Percentiles rank a stretch among this genome's conserved stretches.
Evolutionary conservation across 1,140 invertebrate genomes (phyloP).

Genomic region (Drosophila varians): DNA sequence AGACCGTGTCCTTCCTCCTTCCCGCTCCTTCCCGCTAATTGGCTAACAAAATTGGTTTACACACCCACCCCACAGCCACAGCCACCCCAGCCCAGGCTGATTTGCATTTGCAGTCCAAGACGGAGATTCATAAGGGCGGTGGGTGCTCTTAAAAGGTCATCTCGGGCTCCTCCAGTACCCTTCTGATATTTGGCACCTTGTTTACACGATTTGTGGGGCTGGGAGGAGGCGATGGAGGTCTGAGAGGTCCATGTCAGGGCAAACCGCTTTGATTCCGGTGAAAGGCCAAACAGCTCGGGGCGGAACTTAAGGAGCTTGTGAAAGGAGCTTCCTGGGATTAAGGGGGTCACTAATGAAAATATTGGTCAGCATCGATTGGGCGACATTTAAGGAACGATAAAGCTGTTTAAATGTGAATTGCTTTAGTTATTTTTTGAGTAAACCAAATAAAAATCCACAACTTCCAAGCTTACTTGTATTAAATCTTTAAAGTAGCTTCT

Average conservation of each 20-base stretch:
- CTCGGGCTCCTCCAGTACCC: background rate
- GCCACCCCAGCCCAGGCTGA: background rate
- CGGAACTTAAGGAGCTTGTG: slow-evolving; percentile 10
- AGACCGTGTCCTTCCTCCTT: too few relatives aligned
- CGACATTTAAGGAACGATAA: too few relatives aligned
- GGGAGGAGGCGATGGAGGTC: background rate
- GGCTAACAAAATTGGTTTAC: slow-evolving; percentile 32
- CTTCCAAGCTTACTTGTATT: background rate
- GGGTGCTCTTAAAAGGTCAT: slow-evolving; percentile 5
- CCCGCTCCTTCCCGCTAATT: slow-evolving; percentile 28
- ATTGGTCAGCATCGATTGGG: background rate
- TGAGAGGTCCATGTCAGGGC: background rate
- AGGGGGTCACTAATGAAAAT: background rate
- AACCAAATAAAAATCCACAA: background rate
- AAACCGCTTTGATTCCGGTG: slow-evolving; percentile 13
- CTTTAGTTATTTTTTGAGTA: too few relatives aligned
- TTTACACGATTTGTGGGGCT: slow-evolving; percentile 8
- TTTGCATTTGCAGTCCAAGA: slow-evolving; percentile 34
- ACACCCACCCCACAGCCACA: background rate
- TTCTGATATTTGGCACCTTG: slow-evolving; percentile 29
- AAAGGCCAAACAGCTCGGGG: slow-evolving; percentile 23
- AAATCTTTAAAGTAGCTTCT: background rate
- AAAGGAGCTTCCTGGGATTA: background rate
- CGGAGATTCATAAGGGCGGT: slow-evolving; percentile 15
- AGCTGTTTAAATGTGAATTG: too few relatives aligned